Evolutionary conservation across 2,888 invertebrate species (phyloP), one percentile per base, ranked within the genome.

Genomic region (Acrobasis consociella): DNA sequence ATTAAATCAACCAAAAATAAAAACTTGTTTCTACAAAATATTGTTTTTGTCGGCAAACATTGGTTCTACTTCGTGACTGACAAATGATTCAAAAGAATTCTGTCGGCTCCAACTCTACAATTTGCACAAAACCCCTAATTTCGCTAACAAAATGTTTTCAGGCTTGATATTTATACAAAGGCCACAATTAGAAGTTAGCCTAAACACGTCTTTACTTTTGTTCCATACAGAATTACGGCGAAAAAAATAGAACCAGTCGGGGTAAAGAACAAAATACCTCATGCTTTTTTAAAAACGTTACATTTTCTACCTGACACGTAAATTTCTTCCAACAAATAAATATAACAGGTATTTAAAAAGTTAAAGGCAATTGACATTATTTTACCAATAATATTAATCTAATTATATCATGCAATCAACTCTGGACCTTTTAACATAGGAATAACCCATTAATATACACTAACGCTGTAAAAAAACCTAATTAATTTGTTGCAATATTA

Each of bases 11-110:
- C 68, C 22, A 31, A 7, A 31, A 31, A 0, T 7, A 7, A 31
- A 31, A 31, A 31, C 22, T 2, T 31, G 7, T 31, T 31, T 31
- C 7, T 31, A 5, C 2, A 31, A 72, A 75, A 75, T 76, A 75
- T 64, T 46, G n/a, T n/a, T 13, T 13, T 46, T 13, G 16, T 31
- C 8, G n/a, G 8, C 22, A 53, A 37, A 52, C 52, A 52, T 22
- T 56, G 42, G n/a, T 22, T 31, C 22, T 56, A 77, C 72, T 67
- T 82, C 82, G 80, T 82, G 82, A 79, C 75, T 62, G 63, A 63
- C 66, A 64, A 76, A 76, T 74, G 68, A 65, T 67, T 65, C 69
- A 65, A 65, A 46, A 68, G 72, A 65, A 63, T 65, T 51, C 58
- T 62, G 69, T 67, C 69, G 22, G 61, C 31, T 31, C 22, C 31